These are phyloP conservation scores for Tautogolabrus adspersus DNA, from an alignment of 2,113 vertebrate genomes.

Conservation along the genomic window DNA sequence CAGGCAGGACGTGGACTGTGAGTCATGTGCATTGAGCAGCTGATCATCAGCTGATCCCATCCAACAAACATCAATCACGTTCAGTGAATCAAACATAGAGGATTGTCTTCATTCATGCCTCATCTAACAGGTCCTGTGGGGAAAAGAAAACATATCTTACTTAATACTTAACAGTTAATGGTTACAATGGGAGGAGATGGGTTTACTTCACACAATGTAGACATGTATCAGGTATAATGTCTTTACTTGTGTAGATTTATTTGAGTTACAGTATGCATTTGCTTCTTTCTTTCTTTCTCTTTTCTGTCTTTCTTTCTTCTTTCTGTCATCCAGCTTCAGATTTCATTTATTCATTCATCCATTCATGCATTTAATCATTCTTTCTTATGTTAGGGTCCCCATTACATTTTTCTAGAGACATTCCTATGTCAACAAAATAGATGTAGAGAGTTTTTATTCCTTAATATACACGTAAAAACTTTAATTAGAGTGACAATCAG, in stretches of 20 bases:
- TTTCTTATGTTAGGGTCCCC: too few species aligned
- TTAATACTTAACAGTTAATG: background rate
- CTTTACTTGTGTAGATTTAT: background rate
- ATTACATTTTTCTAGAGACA: too few species aligned
- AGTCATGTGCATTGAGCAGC: conserved; percentile 61
- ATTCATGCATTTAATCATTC: too few species aligned
- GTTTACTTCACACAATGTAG: background rate
- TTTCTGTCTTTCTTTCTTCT: too few species aligned
- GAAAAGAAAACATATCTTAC: background rate
- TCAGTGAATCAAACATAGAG: conserved; percentile 26
- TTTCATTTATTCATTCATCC: too few species aligned
- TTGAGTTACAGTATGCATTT: background rate
- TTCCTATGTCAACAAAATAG: too few species aligned
- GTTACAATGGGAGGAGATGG: background rate
- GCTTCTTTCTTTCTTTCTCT: too few species aligned
- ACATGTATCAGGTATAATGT: background rate
- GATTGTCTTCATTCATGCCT: conserved; percentile 17
- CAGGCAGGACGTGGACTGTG: conserved; percentile 26
- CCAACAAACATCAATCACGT: conserved; percentile 47
- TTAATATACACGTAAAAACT: too few species aligned
- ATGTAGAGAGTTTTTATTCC: too few species aligned
- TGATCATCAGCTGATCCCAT: conserved; percentile 61
- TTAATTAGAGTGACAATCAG: too few species aligned
- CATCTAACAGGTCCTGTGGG: background rate
- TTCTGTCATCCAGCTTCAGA: too few species aligned